Evolutionary conservation across 2,797 vertebrate genomes (phyloP).

Genomic region (Sebastes melanostomus): DNA sequence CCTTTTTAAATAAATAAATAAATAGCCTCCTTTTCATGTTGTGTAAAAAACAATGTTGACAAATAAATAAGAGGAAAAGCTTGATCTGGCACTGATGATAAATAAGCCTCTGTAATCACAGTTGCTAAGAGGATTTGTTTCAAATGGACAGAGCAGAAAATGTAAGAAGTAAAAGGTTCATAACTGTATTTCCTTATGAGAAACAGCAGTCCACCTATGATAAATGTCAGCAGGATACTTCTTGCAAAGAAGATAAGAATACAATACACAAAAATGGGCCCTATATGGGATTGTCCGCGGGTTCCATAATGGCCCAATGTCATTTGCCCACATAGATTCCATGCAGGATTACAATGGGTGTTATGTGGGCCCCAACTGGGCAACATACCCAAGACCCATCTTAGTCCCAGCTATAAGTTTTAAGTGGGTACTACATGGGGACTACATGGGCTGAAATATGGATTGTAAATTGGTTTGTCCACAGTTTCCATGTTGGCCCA

Average conservation of each 20-base stretch:
- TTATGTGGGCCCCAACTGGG: too few relatives aligned
- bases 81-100: background rate
- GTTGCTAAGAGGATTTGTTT: background rate
- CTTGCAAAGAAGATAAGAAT: conserved; percentile 1
- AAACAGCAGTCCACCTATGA: background rate
- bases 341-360: too few relatives aligned
- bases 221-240: background rate
- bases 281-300: too few relatives aligned
- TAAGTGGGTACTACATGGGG: too few relatives aligned
- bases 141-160: background rate
- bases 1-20: too few relatives aligned
- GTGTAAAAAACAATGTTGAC: conserved; percentile 13
- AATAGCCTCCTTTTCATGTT: background rate
- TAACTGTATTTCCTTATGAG: background rate
- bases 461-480: too few relatives aligned
- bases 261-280: background rate
- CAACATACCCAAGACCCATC: too few relatives aligned
- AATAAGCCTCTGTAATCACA: background rate
- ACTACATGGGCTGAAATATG: too few relatives aligned
- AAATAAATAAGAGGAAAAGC: conserved; percentile 9
- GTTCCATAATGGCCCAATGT: too few relatives aligned
- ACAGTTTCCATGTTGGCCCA: too few relatives aligned
- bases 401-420: too few relatives aligned
- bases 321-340: too few relatives aligned
- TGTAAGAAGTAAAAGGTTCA: background rate